Evolutionary conservation across 2,797 vertebrate genomes (phyloP), one percentile per base, ranked within the genome.

Genomic region (Chaetophractus vellerosus): DNA sequence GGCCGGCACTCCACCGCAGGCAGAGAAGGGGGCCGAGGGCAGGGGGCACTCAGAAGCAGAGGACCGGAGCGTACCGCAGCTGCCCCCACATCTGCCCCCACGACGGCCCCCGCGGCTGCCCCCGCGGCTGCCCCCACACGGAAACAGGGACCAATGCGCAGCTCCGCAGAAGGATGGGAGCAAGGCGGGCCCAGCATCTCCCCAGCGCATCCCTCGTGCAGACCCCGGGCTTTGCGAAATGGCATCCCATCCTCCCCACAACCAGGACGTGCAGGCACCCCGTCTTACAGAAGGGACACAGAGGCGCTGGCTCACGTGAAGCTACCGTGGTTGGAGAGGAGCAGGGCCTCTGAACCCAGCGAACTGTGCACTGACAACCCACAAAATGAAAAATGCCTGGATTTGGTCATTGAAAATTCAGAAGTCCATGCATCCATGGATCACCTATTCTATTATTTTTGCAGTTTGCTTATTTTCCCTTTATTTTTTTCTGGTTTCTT

Each of bases 401-500:
- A 87, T 55, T 83, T n/a, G 4, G 26, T 91, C 23, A 33, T 24
- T 75, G 74, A 93, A 85, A 93, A 89, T 45, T 55, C 18, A 26
- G 5, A 69, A 79, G 21, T 89, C 66, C 50, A 9, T 31, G 24
- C n/a, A 16, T 26, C 19, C n/a, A 33, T 9, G n/a, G 72, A 61
- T 88, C 26, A 24, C 61, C 66, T 78, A 68, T 38, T 74, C 33
- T 21, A 52, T 82, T 75, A 41, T 45, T 94, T 69, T 24, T 61
- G 74, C n/a, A 55, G 38, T 80, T 88, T 82, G 78, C 33, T 76
- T 79, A 36, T 64, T 36, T 69, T 31, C 26, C 50, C 57, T 78
- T 80, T 74, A 24, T 61, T 84, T 92, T 88, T 66, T 88, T 10
- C 55, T 76, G 38, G 10, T 69, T 96, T 95, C 93, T 86, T 52